Percentiles rank a stretch among this genome's conserved stretches.
These are phyloP conservation scores for Ichneumon xanthorius DNA, from an alignment of 2,888 invertebrate genomes.

Conservation along the genomic window DNA sequence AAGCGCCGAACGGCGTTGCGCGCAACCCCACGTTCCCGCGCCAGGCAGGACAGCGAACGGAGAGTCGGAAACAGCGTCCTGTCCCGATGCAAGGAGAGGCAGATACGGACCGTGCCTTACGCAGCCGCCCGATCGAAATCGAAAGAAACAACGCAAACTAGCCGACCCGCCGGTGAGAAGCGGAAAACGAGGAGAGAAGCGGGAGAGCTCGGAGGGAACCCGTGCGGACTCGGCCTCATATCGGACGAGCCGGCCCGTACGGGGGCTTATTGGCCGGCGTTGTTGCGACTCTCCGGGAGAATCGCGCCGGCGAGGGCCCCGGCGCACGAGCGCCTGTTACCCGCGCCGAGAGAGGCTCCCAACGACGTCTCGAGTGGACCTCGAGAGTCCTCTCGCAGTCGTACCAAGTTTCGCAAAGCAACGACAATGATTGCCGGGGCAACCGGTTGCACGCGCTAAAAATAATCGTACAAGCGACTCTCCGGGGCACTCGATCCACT, in stretches of 20 bases:
- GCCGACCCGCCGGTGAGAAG: constrained; percentile 31
- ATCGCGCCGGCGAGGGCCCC: background rate
- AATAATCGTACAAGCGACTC: constrained; percentile 72
- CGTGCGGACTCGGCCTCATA: constrained; percentile 52
- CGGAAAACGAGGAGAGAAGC: background rate
- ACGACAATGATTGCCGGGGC: constrained; percentile 83
- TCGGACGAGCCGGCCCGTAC: constrained; percentile 57
- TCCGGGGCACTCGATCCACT: constrained; percentile 27
- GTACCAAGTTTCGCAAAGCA: constrained; percentile 79
- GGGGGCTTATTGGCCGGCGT: constrained; percentile 46
- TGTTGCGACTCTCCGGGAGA: background rate
- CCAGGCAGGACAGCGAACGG: constrained; percentile 12
- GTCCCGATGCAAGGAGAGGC: background rate
- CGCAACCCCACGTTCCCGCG: constrained; percentile 36
- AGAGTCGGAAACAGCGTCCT: constrained; percentile 7
- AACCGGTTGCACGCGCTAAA: constrained; percentile 84
- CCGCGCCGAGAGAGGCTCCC: constrained; percentile 44
- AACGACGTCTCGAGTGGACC: constrained; percentile 30
- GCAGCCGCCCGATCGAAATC: constrained; percentile 75
- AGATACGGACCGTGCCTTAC: constrained; percentile 26
- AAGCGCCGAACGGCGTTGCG: background rate
- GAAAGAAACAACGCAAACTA: constrained; percentile 73
- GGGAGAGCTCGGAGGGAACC: constrained; percentile 25
- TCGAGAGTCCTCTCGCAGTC: constrained; percentile 43
- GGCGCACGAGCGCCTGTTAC: constrained; percentile 25